Evolutionary conservation across 2,888 invertebrate genomes (phyloP).

Genomic region (Aphrophora alni): DNA sequence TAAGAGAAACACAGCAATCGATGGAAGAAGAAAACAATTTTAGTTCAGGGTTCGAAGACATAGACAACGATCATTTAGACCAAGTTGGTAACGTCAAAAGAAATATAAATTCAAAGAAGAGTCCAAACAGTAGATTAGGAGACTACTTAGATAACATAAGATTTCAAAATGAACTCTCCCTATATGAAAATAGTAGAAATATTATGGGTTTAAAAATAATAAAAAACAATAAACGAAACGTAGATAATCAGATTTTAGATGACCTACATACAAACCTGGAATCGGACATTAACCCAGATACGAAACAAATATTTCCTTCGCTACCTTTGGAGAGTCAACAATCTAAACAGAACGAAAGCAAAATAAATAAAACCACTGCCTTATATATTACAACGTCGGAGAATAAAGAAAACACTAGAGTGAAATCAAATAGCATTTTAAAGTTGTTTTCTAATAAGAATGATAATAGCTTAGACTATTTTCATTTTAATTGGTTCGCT

Average conservation of each 20-base stretch:
- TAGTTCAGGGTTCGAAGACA: not conserved
- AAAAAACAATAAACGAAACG: not conserved
- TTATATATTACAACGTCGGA: not conserved
- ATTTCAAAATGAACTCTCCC: not conserved
- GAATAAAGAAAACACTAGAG: not conserved
- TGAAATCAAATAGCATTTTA: not conserved
- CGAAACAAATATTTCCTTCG: not conserved
- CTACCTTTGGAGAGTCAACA: not conserved
- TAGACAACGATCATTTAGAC: not conserved
- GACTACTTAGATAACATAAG: not conserved
- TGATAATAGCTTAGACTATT: not conserved
- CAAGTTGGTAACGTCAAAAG: not conserved
- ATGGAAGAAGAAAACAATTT: not conserved
- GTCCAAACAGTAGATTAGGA: not conserved
- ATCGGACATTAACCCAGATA: not conserved
- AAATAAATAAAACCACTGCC: not conserved
- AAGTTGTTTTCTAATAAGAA: not conserved
- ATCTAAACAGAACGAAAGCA: not conserved
- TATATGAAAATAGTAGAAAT: not conserved
- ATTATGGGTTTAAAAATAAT: not conserved
- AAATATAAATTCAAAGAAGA: not conserved
- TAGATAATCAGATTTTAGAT: not conserved
- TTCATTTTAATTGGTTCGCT: not conserved
- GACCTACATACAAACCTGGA: not conserved
- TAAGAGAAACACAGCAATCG: not conserved